These are phyloP conservation scores for Corapipo altera DNA, from an alignment of 2,113 vertebrate genomes.

Conservation along the genomic window DNA sequence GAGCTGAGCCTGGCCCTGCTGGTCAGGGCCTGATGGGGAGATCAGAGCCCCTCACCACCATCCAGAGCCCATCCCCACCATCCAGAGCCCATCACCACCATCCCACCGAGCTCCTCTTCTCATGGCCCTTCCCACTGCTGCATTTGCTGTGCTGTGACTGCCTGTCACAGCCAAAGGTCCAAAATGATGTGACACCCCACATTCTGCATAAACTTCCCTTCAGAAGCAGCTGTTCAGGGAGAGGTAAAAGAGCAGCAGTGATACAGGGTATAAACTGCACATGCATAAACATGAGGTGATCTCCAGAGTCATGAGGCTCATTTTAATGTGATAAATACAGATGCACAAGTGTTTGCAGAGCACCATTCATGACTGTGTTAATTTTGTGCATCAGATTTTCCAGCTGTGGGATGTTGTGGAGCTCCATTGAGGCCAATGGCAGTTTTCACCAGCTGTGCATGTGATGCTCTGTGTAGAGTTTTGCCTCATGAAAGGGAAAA, in stretches of 20 bases:
- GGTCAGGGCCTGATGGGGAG: not conserved
- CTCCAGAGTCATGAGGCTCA: not conserved
- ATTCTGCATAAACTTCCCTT: not conserved
- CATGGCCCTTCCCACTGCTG: accelerated
- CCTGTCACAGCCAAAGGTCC: not conserved
- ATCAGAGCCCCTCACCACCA: not conserved
- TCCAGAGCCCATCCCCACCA: not conserved
- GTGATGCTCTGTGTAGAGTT: not conserved
- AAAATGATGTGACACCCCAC: not conserved
- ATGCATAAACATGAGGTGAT: conserved; percentile 19
- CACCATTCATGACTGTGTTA: not conserved
- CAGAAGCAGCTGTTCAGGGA: not conserved
- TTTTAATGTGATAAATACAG: not conserved
- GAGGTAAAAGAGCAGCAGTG: not conserved
- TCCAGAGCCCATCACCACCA: not conserved
- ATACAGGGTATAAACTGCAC: not conserved
- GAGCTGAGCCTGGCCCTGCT: not conserved
- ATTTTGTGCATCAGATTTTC: not conserved
- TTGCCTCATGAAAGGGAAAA: not conserved
- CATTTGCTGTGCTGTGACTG: not conserved
- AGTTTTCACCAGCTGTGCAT: not conserved
- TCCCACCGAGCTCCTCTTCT: not conserved
- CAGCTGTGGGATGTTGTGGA: not conserved
- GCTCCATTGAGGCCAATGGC: not conserved
- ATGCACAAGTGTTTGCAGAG: not conserved